A percentile compares a stretch with the other conserved stretches of the same genome.
Evolutionary conservation across 2,888 invertebrate genomes (phyloP).

Genomic region (Catocala fraxini): DNA sequence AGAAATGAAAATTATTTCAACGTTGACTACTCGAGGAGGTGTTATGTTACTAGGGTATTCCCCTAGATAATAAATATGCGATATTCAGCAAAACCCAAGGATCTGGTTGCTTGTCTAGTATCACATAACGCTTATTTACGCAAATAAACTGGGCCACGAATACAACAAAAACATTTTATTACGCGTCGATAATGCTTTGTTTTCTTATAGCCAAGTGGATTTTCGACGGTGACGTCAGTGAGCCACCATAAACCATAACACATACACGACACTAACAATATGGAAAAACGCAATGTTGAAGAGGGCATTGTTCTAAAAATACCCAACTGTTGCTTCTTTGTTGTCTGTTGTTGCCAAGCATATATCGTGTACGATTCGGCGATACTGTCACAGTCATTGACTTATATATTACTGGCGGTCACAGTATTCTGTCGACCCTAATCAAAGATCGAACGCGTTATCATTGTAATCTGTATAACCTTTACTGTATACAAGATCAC

Average conservation of each 20-base stretch:
- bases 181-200: too few relatives aligned
- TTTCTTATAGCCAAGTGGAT: not conserved
- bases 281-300: slow-evolving; percentile 8
- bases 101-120: not conserved
- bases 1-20: too few relatives aligned
- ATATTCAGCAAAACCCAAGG: not conserved
- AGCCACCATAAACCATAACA: not conserved
- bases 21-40: not conserved
- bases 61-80: slow-evolving; percentile 3
- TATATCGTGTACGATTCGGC: slow-evolving; percentile 21
- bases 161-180: too few relatives aligned
- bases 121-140: slow-evolving; percentile 1
- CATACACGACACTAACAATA: slow-evolving; percentile 2
- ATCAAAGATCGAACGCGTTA: slow-evolving; percentile 28
- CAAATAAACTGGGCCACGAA: not conserved
- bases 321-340: slow-evolving; percentile 22
- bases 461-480: slow-evolving; percentile 32
- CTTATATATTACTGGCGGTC: too few relatives aligned
- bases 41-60: slow-evolving; percentile 14
- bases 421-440: slow-evolving; percentile 15
- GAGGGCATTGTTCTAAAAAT: slow-evolving; percentile 35
- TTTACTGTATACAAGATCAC: slow-evolving; percentile 21
- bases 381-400: not conserved
- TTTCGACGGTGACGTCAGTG: slow-evolving; percentile 5
- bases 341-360: slow-evolving; percentile 17